Base-by-base conservation (phyloP, 2,113 vertebrate species). In the Chauna torquata region DNA sequence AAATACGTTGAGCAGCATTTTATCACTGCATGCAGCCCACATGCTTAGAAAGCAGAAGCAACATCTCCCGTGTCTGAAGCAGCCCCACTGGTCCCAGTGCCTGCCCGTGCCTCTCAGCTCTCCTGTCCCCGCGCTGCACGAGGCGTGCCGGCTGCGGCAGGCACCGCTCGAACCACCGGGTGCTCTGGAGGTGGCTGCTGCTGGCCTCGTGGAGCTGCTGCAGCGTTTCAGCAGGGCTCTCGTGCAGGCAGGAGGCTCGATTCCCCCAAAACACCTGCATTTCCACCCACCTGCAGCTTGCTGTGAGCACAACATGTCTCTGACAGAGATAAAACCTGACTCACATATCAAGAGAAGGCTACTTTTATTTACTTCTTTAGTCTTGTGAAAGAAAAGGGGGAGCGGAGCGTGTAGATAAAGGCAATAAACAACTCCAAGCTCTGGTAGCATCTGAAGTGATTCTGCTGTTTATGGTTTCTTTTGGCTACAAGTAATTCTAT, bases 351-450 rank as follows among this genome's bases (percentile, higher is more conserved):
- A 96, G 81, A 65, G 84, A 9, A 62, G 61, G 42, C 65, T 22
- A 40, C 64, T 88, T 74, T 18, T 81, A 44, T 94, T 94, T 83
- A 70, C 91, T 96, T 8, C 91, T 45, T 44, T 2, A 75, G 65
- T 55, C 74, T 40, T 49, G n/a, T 16, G 70, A n/a, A 65, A 54
- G 74, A 10, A 65, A 52, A 79, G 69, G 61, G n/a, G 42, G 13
- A 20, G 50, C 24, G 11, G 61, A 86, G 45, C 69, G 57, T 40
- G 49, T 27, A 94, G 86, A 69, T 90, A 93, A 94, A 85, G 61
- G 94, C 59, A 92, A 96, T 85, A 94, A 95, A 96, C 91, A 96
- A 79, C 95, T 92, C 40, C 70, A 16, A 72, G 87, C 74, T 45
- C 66, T 49, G 49, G 61, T 68, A 95, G 82, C 44, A 2, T 11